A percentile compares a stretch with the other conserved stretches of the same genome.
Evolutionary conservation across 2,113 vertebrate genomes (phyloP).

Genomic region (Saiga tatarica): DNA sequence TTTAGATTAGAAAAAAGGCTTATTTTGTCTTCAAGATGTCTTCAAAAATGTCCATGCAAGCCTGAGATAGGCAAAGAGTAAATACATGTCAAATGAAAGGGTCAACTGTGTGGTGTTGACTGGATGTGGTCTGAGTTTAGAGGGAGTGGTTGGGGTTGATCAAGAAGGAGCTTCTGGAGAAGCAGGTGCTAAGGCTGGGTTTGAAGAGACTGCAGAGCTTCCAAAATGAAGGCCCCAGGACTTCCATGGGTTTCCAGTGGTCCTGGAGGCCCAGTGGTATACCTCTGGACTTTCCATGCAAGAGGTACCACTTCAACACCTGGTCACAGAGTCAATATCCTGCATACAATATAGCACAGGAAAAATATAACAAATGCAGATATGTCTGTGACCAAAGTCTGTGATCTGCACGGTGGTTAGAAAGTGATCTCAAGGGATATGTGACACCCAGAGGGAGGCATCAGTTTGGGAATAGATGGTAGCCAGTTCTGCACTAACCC

Average conservation of each 20-base stretch:
- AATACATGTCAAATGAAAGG: background rate
- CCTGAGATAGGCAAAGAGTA: background rate
- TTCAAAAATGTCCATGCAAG: background rate
- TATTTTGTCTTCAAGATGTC: background rate
- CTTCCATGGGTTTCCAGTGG: background rate
- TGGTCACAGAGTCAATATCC: background rate
- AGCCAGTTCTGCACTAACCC: background rate
- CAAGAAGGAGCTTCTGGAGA: background rate
- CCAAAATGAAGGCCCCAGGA: background rate
- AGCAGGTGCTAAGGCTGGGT: background rate
- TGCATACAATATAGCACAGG: background rate
- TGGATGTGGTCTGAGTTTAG: background rate
- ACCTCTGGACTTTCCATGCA: background rate
- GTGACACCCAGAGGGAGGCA: background rate
- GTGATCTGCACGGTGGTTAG: background rate
- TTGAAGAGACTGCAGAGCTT: background rate
- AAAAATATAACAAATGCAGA: background rate
- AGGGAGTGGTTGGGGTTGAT: background rate
- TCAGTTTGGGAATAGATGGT: rapidly evolving
- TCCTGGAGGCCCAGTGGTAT: background rate
- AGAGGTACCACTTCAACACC: background rate
- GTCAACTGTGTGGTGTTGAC: background rate
- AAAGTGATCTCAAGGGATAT: background rate
- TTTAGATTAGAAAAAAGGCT: background rate
- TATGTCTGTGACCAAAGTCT: background rate